These are phyloP conservation scores for Heterodera schachtii DNA, from an alignment of 1,140 invertebrate species.

Conservation along the genomic window DNA sequence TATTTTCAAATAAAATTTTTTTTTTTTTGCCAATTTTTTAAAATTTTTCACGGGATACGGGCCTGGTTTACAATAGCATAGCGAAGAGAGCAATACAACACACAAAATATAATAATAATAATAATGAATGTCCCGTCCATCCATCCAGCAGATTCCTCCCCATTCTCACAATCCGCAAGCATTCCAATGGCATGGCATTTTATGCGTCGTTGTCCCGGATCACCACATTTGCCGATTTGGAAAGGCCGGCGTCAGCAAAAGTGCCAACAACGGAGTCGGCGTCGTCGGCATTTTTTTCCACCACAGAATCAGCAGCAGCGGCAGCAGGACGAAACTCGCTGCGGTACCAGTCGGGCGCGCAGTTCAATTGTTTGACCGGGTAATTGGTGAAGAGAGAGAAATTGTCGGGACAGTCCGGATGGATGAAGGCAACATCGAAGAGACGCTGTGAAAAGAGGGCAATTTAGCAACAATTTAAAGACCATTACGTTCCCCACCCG, in stretches of 20 bases:
- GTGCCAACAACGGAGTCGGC: not conserved
- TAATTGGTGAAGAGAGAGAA: constrained; percentile 20
- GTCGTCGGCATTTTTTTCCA: not conserved
- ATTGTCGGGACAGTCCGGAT: constrained; percentile 29
- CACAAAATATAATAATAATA: too few relatives aligned
- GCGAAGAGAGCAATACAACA: too few relatives aligned
- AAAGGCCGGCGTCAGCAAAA: constrained; percentile 18
- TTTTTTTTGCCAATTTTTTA: too few relatives aligned
- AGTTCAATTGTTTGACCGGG: constrained; percentile 7
- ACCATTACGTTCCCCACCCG: too few relatives aligned
- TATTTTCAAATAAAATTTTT: too few relatives aligned
- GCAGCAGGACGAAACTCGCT: constrained; percentile 6
- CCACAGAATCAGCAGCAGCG: not conserved
- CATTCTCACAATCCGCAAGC: too few relatives aligned
- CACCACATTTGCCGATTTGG: constrained; percentile 11
- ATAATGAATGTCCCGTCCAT: too few relatives aligned
- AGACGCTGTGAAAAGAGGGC: not conserved
- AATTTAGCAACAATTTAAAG: too few relatives aligned
- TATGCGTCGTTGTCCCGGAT: constrained; percentile 24
- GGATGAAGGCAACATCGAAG: constrained; percentile 11
- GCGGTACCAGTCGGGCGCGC: constrained; percentile 24
- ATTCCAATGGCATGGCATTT: not conserved
- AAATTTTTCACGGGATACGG: too few relatives aligned
- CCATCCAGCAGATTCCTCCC: too few relatives aligned
- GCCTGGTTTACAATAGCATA: too few relatives aligned